Evolutionary conservation across 2,888 invertebrate species (phyloP).

Genomic region (Morpho achilles): DNA sequence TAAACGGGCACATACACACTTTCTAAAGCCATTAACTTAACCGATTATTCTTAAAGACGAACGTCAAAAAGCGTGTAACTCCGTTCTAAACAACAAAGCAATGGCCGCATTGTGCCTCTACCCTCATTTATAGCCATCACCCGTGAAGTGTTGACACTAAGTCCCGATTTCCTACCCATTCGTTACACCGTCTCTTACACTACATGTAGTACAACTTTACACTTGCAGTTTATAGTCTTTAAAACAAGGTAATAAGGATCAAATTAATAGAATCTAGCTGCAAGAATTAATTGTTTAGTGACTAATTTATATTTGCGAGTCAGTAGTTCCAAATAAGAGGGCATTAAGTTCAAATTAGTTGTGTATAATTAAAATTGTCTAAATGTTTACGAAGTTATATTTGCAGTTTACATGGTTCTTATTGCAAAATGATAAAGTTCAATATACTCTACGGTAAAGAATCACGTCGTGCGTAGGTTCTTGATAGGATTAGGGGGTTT

Average conservation of each 20-base stretch:
- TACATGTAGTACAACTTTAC: slow-evolving; percentile 34
- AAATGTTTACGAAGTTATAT: slow-evolving; percentile 1
- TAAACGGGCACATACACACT: slow-evolving; percentile 1
- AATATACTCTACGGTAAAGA: slow-evolving; percentile 35
- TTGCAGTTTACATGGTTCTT: slow-evolving; percentile 7
- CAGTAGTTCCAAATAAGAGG: slow-evolving; percentile 1
- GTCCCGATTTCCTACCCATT: slow-evolving; percentile 67
- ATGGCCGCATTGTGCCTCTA: slow-evolving; percentile 25
- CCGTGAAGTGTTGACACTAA: slow-evolving; percentile 76
- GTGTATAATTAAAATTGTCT: slow-evolving; percentile 11
- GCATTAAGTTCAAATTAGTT: slow-evolving; percentile 9
- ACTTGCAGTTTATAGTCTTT: slow-evolving; percentile 19
- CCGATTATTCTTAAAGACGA: slow-evolving; percentile 18
- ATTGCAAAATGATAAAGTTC: slow-evolving; percentile 11
- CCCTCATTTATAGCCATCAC: slow-evolving; percentile 38
- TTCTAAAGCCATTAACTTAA: slow-evolving; percentile 17
- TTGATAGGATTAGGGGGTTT: slow-evolving; percentile 23
- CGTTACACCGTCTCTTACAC: slow-evolving; percentile 60
- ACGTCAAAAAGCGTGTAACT: slow-evolving; percentile 47
- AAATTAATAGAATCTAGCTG: slow-evolving; percentile 27
- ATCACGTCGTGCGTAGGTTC: slow-evolving; percentile 10
- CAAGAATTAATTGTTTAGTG: background rate
- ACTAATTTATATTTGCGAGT: slow-evolving; percentile 17
- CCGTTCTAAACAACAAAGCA: slow-evolving; percentile 28
- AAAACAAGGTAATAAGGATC: slow-evolving; percentile 30